Base-by-base conservation (phyloP, 2,797 vertebrate genomes). In the Taenioides sp. region DNA sequence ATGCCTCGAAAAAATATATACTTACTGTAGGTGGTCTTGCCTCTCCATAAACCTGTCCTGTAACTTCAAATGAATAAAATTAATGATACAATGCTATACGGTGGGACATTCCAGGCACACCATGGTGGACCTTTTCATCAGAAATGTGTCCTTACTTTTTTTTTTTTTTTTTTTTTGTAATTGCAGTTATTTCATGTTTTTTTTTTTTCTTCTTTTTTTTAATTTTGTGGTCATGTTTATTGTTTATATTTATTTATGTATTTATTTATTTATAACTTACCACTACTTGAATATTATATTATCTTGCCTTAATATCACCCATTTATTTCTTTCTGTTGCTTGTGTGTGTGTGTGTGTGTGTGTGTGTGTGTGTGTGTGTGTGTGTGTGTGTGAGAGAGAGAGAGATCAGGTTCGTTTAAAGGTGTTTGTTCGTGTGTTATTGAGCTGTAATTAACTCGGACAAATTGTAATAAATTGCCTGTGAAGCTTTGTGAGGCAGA, bases 381-480 rank as follows among this genome's bases (percentile, higher is more conserved):
- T 57, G 62, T 10, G 31, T 34, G 31, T 34, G 31, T 34, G 31
- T 27, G 31, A 31, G 28, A 31, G 28, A 34, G 6, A 34, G 34
- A 34, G 34, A 40, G 27, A 49, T 63, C 54, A 63, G 60, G 37
- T 43, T 71, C 73, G 61, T 58, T 77, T 75, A 75, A 52, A 78
- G 63, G 70, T 65, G 69, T 80, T 78, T 64, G 71, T 80, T 78
- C 70, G 64, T 75, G 50, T 80, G 58, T 78, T 87, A 89, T 86
- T 84, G 80, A 86, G 85, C 62, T 72, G 78, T 78, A 80, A 86
- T 83, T 85, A 85, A 80, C 60, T 25, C 62, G n/a, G 37, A 11
- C 73, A 69, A 80, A 80, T 84, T 81, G 55, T 73, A 23, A 54
- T 64, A 83, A 84, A 76, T 34, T 12, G 27, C 68, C 70, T 55